Percentiles rank a stretch among this genome's conserved stretches.
Conservation (phyloP, 2,888 invertebrate genomes). For the Clunio marinus region DNA sequence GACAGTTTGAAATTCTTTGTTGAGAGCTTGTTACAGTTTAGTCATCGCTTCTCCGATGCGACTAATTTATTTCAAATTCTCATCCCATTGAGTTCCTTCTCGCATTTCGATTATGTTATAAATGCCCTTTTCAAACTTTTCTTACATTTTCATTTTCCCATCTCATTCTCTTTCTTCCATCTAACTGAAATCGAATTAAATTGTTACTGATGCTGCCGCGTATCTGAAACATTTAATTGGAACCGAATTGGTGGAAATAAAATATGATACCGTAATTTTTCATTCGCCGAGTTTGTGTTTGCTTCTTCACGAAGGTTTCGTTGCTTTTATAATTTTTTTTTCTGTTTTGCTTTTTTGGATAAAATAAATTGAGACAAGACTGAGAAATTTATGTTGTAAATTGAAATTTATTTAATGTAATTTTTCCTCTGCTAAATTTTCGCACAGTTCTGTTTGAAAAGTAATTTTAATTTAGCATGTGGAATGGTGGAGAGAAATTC, state of each 20-base stretch:
- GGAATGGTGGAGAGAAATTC: too few species aligned
- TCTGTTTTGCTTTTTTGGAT: not conserved
- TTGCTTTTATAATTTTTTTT: not conserved
- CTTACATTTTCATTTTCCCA: not conserved
- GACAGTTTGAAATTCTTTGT: not conserved
- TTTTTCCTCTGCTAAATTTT: too few species aligned
- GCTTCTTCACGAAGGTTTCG: too few species aligned
- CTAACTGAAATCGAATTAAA: conserved; percentile 18
- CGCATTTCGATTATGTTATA: conserved; percentile 33
- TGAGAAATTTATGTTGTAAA: not conserved
- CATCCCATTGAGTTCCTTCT: not conserved
- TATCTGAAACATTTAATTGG: conserved; percentile 15
- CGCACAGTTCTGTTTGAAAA: not conserved
- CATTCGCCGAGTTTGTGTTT: not conserved
- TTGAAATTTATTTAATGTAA: not conserved
- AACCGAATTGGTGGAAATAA: conserved; percentile 18
- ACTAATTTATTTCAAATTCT: conserved; percentile 21
- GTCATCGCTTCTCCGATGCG: not conserved
- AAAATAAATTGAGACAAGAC: conserved; percentile 2
- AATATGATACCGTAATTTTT: conserved; percentile 27
- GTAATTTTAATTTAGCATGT: too few species aligned
- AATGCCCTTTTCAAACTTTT: not conserved
- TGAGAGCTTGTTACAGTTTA: not conserved
- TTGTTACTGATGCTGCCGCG: conserved; percentile 12
- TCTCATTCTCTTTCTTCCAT: too few species aligned